A percentile compares a stretch with the other conserved stretches of the same genome.
These are phyloP conservation scores for Rhyacichthys aspro DNA, from an alignment of 2,797 vertebrate species.

Conservation along the genomic window DNA sequence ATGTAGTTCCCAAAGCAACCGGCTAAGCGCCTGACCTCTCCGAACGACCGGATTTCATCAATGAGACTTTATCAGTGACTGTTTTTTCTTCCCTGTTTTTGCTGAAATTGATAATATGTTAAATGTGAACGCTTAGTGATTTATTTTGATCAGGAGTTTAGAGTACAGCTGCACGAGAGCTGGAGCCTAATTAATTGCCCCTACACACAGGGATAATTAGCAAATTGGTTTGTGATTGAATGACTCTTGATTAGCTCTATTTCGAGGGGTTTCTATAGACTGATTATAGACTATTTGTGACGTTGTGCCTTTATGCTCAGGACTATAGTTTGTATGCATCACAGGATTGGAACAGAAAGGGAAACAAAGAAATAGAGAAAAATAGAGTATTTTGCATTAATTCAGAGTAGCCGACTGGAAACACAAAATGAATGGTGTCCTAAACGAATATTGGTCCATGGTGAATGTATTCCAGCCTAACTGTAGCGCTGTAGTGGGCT, in stretches of 20 bases:
- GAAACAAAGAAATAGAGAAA: too few species aligned
- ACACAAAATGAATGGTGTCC: background rate
- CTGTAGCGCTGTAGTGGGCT: background rate
- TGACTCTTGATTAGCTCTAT: constrained; percentile 42
- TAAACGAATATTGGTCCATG: too few species aligned
- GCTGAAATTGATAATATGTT: constrained; percentile 1
- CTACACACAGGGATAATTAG: constrained; percentile 41
- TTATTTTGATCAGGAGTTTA: background rate
- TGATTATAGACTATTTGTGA: constrained; percentile 13
- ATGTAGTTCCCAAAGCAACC: constrained; percentile 54
- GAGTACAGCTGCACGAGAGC: background rate
- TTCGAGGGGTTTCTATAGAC: constrained; percentile 21
- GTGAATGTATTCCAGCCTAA: background rate
- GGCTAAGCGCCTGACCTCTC: background rate
- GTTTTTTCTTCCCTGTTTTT: background rate
- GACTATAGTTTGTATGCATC: too few species aligned
- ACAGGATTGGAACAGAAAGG: background rate
- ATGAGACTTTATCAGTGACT: background rate
- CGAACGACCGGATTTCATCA: background rate
- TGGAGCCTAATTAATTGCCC: constrained; percentile 5
- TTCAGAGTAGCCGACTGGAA: too few species aligned
- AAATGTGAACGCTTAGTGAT: constrained; percentile 1
- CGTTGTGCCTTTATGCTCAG: background rate
- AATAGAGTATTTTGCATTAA: too few species aligned
- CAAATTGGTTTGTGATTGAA: constrained; percentile 44